Evolutionary conservation across 2,888 invertebrate species (phyloP), one percentile per base, ranked within the genome.

Genomic region (Sphaeridia pumilis): DNA sequence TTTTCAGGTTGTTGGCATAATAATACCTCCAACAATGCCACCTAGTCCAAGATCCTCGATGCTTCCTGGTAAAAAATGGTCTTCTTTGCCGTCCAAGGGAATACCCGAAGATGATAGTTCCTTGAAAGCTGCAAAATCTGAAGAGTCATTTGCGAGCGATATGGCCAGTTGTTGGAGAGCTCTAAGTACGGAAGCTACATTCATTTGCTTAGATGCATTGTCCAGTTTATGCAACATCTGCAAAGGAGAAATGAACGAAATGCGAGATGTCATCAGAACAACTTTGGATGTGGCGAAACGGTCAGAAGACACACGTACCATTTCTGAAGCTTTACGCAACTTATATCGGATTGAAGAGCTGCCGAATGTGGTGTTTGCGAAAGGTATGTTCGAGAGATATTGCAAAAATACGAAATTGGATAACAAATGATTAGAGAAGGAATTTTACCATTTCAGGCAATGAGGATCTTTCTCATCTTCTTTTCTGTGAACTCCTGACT

Each of bases 41-140:
- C 63, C 63, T 7, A 63, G 63, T 46, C 65, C 65, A 21, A 46
- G 65, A 21, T 58, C 64, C 7, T 63, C 65, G 2, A 48, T 60
- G 4, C 54, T 65, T 4, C 61, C 61, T n/a, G 60, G 60, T 42
- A 65, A 65, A 35, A 65, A 65, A 35, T 65, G 65, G 65, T 61
- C 61, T 14, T 65, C 65, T 1, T 51, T 65, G 5, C 65, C 65
- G 7, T 61, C 59, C 3, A 61, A 63, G 44, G 57, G 58, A 3
- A 57, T 55, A 1, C 57, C 54, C 22, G 52, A 36, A 4, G 51
- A 48, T 4, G 58, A 56, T 21, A n/a, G n/a, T n/a, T n/a, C n/a
- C n/a, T n/a, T n/a, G n/a, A 47, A 54, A 1, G 52, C 46, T 27
- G 44, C 48, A 10, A 52, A 56, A 38, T 49, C 42, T 24, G 28